Conservation (phyloP, 2,113 vertebrate species). For the Elephas maximus region DNA sequence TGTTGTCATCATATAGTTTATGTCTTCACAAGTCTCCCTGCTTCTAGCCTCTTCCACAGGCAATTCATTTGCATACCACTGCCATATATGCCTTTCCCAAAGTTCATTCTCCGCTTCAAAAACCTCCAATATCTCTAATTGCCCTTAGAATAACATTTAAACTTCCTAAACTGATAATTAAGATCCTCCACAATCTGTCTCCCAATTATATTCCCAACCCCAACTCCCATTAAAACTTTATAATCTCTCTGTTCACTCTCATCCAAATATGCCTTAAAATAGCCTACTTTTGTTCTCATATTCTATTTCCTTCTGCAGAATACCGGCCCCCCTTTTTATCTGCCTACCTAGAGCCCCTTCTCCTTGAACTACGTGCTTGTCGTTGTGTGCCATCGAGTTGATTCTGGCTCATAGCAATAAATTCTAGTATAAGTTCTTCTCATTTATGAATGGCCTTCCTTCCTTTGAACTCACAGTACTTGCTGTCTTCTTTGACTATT, state of each 20-base stretch:
- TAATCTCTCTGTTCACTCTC: not conserved
- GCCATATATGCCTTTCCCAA: not conserved
- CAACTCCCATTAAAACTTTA: not conserved
- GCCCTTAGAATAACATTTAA: not conserved
- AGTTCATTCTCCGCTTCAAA: constrained; percentile 16
- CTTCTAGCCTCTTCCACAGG: not conserved
- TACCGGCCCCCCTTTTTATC: not conserved
- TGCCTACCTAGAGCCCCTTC: not conserved
- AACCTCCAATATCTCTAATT: not conserved
- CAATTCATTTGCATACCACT: not conserved
- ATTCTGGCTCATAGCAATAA: not conserved
- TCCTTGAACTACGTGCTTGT: not conserved
- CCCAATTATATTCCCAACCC: not conserved
- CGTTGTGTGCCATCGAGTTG: not conserved
- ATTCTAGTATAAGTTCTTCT: not conserved
- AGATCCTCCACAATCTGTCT: not conserved
- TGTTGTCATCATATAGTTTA: not conserved
- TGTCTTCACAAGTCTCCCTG: not conserved
- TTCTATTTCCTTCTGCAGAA: not conserved
- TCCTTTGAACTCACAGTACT: not conserved
- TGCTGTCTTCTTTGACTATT: not conserved
- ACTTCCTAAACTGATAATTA: not conserved
- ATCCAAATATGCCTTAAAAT: not conserved
- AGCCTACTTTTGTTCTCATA: not conserved
- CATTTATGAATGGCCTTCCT: not conserved